Percentiles rank a stretch among this genome's conserved stretches.
phyloP scores from a whole-genome alignment of 2,888 invertebrate species.

The Hirtodrosophila cameraria region DNA sequence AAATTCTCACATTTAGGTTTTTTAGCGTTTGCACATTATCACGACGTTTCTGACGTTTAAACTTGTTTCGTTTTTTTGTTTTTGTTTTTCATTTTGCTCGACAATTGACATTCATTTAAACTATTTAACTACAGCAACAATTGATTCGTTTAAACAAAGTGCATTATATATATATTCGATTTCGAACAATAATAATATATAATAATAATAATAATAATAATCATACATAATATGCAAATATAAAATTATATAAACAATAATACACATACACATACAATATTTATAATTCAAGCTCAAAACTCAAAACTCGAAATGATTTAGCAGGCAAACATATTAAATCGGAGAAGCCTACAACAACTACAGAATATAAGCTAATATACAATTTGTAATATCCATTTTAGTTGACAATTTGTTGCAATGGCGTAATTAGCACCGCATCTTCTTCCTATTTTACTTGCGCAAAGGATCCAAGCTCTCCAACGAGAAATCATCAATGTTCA shows the following conservation, averaged over 20 bases:
- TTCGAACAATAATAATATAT: constrained; percentile 62
- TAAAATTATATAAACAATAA: constrained; percentile 74
- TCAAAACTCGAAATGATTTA: constrained; percentile 28
- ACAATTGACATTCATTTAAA: constrained; percentile 64
- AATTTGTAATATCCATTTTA: constrained; percentile 7
- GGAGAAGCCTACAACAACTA: constrained; percentile 24
- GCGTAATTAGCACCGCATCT: constrained; percentile 64
- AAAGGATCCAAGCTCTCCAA: constrained; percentile 97
- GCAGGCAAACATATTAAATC: constrained; percentile 38
- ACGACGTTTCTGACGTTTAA: constrained; percentile 63
- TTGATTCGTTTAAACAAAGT: constrained; percentile 74
- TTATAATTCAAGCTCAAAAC: constrained; percentile 47
- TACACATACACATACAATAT: constrained; percentile 66
- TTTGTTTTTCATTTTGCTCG: constrained; percentile 36
- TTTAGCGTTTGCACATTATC: constrained; percentile 70
- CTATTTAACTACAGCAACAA: constrained; percentile 76
- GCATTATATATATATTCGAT: constrained; percentile 43
- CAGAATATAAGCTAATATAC: constrained; percentile 18
- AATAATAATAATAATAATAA: constrained; percentile 55
- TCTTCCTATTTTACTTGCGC: constrained; percentile 86
- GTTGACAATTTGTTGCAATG: constrained; percentile 50
- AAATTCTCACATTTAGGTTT: constrained; percentile 76
- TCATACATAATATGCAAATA: constrained; percentile 62
- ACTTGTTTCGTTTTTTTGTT: constrained; percentile 22
- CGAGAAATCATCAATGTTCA: constrained; percentile 92